Conservation (phyloP, 2,797 vertebrate species). For the Cossypha polioptera region DNA sequence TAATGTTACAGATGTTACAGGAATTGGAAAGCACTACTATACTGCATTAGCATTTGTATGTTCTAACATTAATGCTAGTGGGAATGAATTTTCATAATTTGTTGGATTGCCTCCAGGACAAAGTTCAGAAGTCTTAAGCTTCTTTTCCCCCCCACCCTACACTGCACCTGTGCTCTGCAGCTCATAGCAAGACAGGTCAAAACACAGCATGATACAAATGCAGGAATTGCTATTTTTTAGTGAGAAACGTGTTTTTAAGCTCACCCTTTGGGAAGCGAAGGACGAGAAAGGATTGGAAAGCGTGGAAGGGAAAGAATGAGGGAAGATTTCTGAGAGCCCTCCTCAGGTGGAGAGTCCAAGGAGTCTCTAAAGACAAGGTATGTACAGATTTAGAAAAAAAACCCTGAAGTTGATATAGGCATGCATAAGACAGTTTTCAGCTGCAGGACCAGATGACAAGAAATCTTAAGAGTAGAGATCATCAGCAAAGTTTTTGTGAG, state of each 20-base stretch:
- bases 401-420: not conserved
- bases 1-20: not conserved
- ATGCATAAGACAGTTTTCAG: not conserved
- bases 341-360: slow-evolving; percentile 83
- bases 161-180: not conserved
- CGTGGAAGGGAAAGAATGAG: slow-evolving; percentile 89
- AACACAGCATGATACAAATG: not conserved
- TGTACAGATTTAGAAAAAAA: slow-evolving; percentile 37
- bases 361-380: slow-evolving; percentile 84
- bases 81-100: not conserved
- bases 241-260: slow-evolving; percentile 58
- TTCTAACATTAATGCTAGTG: not conserved
- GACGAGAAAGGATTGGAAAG: slow-evolving; percentile 91
- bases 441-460: not conserved
- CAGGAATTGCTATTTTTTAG: not conserved
- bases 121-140: not conserved
- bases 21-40: not conserved
- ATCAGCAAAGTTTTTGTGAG: not conserved
- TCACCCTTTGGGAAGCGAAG: slow-evolving; percentile 90
- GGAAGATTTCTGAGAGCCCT: slow-evolving; percentile 89
- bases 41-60: not conserved
- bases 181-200: not conserved
- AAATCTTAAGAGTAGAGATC: not conserved
- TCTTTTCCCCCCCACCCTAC: not conserved
- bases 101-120: not conserved